Conservation (phyloP, 2,113 vertebrate genomes). For the Panthera leo region DNA sequence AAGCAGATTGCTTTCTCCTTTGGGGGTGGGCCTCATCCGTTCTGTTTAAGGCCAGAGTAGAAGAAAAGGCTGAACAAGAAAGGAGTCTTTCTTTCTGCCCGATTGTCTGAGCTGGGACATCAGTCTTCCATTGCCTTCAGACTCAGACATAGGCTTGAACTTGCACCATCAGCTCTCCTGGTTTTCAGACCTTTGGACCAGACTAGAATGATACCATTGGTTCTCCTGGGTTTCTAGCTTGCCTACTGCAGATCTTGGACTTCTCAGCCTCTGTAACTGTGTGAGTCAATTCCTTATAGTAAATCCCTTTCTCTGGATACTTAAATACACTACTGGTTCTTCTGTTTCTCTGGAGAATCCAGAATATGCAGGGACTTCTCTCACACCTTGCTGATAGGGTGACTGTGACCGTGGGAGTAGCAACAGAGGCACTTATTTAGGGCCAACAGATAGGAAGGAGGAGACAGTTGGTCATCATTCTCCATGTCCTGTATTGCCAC, state of each 20-base stretch:
- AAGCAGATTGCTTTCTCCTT: background rate
- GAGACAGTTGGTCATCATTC: background rate
- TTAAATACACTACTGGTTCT: background rate
- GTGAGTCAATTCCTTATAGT: background rate
- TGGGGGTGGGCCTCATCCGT: too few species aligned
- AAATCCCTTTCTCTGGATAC: background rate
- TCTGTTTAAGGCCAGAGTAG: background rate
- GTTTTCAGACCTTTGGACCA: background rate
- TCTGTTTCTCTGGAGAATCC: background rate
- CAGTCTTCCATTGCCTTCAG: background rate
- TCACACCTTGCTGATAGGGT: background rate
- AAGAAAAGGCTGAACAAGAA: constrained; percentile 22
- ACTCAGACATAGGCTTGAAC: background rate
- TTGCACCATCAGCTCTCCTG: background rate
- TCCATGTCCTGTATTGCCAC: background rate
- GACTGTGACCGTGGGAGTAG: background rate
- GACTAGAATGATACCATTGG: background rate
- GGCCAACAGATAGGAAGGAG: background rate
- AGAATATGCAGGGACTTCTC: background rate
- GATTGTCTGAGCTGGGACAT: background rate
- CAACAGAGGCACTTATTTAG: background rate
- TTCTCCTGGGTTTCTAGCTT: background rate
- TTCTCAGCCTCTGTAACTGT: background rate
- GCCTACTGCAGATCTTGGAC: background rate
- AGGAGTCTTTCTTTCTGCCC: background rate